Conservation (phyloP, 2,797 vertebrate genomes). For the Gambelia wislizenii region DNA sequence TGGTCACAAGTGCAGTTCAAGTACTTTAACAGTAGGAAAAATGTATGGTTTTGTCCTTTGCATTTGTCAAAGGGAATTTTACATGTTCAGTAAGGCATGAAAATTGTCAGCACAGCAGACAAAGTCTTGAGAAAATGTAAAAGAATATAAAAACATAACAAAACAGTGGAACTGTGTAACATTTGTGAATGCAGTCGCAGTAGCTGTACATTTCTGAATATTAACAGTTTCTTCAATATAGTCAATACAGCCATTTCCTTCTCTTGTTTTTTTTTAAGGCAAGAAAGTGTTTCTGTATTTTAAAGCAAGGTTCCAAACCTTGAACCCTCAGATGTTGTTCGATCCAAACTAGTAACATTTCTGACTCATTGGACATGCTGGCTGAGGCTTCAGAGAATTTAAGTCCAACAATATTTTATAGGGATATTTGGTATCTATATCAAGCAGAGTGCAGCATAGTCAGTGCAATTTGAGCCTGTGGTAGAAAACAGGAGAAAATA, state of each 20-base stretch:
- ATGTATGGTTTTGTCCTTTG: not conserved
- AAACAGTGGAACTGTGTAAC: not conserved
- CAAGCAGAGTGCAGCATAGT: no score
- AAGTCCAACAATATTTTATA: no score
- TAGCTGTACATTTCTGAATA: not conserved
- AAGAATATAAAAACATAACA: not conserved
- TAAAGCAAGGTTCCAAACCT: not conserved
- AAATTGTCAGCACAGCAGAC: not conserved
- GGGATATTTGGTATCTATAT: no score
- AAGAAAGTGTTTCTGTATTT: not conserved
- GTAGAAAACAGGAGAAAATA: no score
- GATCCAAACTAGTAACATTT: not conserved
- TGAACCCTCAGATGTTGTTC: not conserved
- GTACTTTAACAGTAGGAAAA: constrained; percentile 5
- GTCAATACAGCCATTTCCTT: not conserved
- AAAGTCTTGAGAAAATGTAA: not conserved
- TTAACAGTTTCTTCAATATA: not conserved
- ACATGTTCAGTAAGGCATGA: not conserved
- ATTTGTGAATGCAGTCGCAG: not conserved
- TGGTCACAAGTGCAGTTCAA: not conserved
- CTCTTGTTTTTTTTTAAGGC: not conserved
- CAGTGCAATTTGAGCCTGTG: no score
- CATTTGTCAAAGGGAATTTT: not conserved
- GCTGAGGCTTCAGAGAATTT: not conserved
- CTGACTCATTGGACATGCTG: not conserved